Base-by-base conservation (phyloP, 2,113 vertebrate genomes). In the Octodon degus region DNA sequence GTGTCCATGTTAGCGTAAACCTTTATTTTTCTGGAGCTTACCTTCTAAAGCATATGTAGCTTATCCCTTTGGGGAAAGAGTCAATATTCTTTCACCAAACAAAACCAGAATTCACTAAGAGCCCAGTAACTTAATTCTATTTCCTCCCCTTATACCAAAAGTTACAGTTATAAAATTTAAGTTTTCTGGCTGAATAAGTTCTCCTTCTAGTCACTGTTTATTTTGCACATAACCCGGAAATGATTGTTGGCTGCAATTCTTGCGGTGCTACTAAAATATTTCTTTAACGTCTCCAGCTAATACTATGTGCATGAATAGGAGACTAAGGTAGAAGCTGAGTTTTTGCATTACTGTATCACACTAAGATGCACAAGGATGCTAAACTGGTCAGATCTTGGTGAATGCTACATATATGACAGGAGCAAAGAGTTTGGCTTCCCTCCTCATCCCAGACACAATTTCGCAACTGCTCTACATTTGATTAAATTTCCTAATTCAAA, bases 291-390 rank as follows among this genome's bases (percentile, higher is more conserved):
- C 91, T 89, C 95, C 62, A 82, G 90, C 81, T 97, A 98, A 98
- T 93, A 95, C 37, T 68, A 22, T 87, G 63, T 94, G 76, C 93
- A 92, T 85, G 91, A 96, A 80, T 88, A 95, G 89, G 98, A 47
- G 97, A 96, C 62, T 84, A 95, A 97, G 90, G 90, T 86, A 88
- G 95, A 95, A 97, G 95, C 67, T 96, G 47, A 89, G 90, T 97
- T 97, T 97, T 96, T 92, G 94, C 96, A 95, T 96, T 96, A 79
- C 89, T 98, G 98, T 93, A 97, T 97, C 97, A 96, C 50, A 27
- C n/a, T 8, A 68, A 37, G 86, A 10, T 93, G 83, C 91, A 94
- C 34, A 70, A 85, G 80, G 65, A 92, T 77, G 5, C 93, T 63
- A 17, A 0, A 91, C 93, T 74, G 97, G 97, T 96, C 96, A 97